phyloP scores from a whole-genome alignment of 2,888 invertebrate genomes.

The Acanthopleura granulata region DNA sequence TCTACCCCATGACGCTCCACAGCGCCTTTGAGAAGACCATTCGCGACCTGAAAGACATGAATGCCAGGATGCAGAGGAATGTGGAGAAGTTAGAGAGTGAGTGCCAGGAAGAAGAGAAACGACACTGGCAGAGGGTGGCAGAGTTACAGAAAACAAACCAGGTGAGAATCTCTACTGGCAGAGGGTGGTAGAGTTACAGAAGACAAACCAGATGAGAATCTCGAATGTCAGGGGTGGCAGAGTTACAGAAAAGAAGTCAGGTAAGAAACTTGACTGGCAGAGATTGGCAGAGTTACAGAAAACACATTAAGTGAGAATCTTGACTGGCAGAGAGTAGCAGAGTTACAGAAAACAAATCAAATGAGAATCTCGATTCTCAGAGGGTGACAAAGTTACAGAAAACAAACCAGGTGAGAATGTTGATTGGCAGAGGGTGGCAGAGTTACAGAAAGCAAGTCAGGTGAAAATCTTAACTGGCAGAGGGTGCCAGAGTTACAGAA shows the following conservation, averaged over 20 bases:
- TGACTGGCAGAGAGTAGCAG: too few species aligned
- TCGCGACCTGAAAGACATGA: constrained; percentile 63
- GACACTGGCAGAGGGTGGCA: constrained; percentile 84
- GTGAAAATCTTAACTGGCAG: constrained; percentile 81
- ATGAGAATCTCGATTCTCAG: too few species aligned
- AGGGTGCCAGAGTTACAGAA: constrained; percentile 85
- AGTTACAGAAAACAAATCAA: too few species aligned
- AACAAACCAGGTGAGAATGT: constrained; percentile 83
- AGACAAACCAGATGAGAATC: constrained; percentile 77
- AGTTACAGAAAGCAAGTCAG: constrained; percentile 80
- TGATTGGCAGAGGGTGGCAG: constrained; percentile 83
- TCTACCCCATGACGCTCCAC: constrained; percentile 89
- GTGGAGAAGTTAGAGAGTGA: constrained; percentile 77
- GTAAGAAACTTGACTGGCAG: constrained; percentile 85
- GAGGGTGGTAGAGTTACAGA: constrained; percentile 85
- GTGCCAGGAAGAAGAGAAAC: constrained; percentile 87
- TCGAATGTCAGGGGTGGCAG: too few species aligned
- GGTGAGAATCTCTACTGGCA: constrained; percentile 79
- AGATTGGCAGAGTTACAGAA: constrained; percentile 85
- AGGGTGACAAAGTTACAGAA: constrained; percentile 77
- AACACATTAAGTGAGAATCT: constrained; percentile 77
- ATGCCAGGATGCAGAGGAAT: constrained; percentile 52
- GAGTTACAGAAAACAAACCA: constrained; percentile 81
- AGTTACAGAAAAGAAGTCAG: constrained; percentile 82
- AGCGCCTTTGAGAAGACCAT: constrained; percentile 95